Conservation (phyloP, 2,113 vertebrate species). For the Struthidea cinerea region DNA sequence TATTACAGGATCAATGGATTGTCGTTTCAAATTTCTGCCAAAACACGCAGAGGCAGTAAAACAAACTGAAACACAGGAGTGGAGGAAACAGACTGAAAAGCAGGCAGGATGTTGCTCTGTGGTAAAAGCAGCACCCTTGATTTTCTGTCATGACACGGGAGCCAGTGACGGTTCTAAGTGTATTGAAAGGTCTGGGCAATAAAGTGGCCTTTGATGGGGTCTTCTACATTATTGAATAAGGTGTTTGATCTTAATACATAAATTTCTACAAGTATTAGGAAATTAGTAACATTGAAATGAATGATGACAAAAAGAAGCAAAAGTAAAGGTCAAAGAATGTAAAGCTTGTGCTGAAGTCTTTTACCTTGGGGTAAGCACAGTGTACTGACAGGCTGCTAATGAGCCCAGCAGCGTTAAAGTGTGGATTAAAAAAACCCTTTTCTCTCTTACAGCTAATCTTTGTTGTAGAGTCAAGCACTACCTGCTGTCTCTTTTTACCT, state of each 20-base stretch:
- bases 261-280: background rate
- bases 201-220: background rate
- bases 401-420: background rate
- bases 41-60: conserved; percentile 28
- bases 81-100: background rate
- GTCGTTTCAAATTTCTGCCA: background rate
- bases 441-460: background rate
- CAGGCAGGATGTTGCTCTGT: conserved; percentile 18
- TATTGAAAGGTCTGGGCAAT: background rate
- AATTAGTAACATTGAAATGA: background rate
- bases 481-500: background rate
- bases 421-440: background rate
- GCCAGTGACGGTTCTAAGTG: background rate
- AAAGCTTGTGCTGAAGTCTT: background rate
- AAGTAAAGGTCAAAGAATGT: background rate
- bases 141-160: background rate
- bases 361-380: background rate
- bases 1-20: conserved; percentile 1
- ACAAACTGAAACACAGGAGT: background rate
- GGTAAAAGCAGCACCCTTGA: background rate
- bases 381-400: background rate
- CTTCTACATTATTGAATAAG: background rate
- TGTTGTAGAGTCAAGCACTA: background rate
- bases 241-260: background rate
- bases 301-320: background rate